These are phyloP conservation scores for Diachasma alloeum DNA, from an alignment of 1,140 invertebrate genomes.

Conservation along the genomic window DNA sequence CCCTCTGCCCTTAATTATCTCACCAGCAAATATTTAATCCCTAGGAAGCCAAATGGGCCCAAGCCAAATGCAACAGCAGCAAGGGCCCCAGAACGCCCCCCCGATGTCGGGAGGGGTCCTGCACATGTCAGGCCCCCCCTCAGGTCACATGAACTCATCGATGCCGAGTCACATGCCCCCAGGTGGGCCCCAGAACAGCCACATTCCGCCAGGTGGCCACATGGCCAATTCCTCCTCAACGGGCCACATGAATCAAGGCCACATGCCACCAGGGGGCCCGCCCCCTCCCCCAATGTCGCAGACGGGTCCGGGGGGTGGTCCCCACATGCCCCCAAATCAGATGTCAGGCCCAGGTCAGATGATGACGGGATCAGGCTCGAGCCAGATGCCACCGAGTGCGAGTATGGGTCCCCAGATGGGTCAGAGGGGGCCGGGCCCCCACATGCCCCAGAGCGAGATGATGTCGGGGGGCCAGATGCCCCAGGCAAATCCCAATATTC, in stretches of 20 bases:
- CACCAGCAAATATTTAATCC: slow-evolving; percentile 5
- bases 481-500: not conserved
- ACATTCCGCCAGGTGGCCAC: not conserved
- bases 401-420: slow-evolving; percentile 23
- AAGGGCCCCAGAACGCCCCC: not conserved
- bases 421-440: slow-evolving; percentile 29
- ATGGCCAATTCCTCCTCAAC: not conserved
- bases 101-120: not conserved
- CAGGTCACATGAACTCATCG: slow-evolving; percentile 16
- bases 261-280: slow-evolving; percentile 9
- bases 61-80: not conserved
- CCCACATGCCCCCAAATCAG: not conserved
- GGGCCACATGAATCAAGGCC: not conserved
- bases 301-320: slow-evolving; percentile 20
- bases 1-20: not conserved
- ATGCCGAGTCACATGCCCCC: not conserved
- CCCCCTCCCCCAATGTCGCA: not conserved
- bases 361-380: slow-evolving; percentile 14
- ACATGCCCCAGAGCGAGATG: not conserved
- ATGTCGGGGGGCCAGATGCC: slow-evolving; percentile 6
- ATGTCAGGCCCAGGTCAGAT: slow-evolving; percentile 17
- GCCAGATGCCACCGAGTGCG: slow-evolving; percentile 14
- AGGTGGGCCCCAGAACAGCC: not conserved
- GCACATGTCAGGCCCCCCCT: slow-evolving; percentile 1
- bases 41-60: not conserved